Conservation (phyloP, 2,888 invertebrate species). For the Tetranychus truncatus region DNA sequence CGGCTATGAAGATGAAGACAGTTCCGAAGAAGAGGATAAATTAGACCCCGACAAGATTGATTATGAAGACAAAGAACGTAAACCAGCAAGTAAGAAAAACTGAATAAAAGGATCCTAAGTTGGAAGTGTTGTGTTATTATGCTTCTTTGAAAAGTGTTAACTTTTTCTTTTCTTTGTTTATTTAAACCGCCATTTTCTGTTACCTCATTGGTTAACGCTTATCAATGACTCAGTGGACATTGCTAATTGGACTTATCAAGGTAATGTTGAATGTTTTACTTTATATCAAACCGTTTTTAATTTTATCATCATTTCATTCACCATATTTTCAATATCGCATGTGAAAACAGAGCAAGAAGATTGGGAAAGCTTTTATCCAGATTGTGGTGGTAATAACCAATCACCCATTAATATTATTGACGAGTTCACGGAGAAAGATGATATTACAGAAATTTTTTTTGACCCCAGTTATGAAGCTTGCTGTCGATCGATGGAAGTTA, state of each 20-base stretch:
- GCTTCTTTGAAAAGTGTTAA: not conserved
- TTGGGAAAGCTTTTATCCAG: slow-evolving; percentile 2
- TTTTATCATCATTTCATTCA: not conserved
- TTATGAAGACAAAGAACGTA: not conserved
- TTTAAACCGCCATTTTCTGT: not conserved
- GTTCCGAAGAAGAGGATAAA: not conserved
- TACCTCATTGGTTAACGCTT: too few species aligned
- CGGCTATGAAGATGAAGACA: not conserved
- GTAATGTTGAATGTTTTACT: not conserved
- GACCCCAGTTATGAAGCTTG: not conserved
- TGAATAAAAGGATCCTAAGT: not conserved
- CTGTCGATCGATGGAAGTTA: not conserved
- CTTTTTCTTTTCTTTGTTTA: not conserved
- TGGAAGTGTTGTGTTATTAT: not conserved
- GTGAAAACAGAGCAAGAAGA: not conserved
- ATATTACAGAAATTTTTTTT: slow-evolving; percentile 1
- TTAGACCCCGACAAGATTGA: not conserved
- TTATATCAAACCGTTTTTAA: not conserved
- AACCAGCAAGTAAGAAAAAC: not conserved
- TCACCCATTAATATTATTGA: slow-evolving; percentile 9
- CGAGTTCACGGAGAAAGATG: not conserved
- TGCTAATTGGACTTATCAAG: slow-evolving; percentile 7
- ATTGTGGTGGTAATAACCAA: slow-evolving; percentile 9
- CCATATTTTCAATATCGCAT: not conserved
- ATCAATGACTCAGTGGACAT: not conserved